A percentile compares a stretch with the other conserved stretches of the same genome.
These are phyloP conservation scores for Taenioides sp. DNA, from an alignment of 2,797 vertebrate species.

Conservation along the genomic window DNA sequence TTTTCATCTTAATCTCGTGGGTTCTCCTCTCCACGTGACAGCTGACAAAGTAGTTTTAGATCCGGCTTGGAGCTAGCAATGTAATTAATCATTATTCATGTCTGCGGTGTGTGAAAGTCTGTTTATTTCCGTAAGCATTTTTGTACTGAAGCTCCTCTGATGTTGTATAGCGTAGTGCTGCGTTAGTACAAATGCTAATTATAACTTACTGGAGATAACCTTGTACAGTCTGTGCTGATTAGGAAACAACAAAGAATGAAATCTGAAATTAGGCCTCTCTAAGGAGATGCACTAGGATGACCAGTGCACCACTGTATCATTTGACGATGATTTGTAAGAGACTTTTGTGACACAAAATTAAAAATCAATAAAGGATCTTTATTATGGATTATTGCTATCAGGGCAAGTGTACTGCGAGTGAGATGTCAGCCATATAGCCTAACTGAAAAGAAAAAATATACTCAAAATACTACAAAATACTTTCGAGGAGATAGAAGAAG, in stretches of 20 bases:
- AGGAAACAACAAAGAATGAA: constrained; percentile 6
- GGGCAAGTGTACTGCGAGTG: neutral
- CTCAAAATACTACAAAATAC: neutral
- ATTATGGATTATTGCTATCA: neutral
- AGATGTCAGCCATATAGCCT: neutral
- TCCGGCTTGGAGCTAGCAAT: neutral
- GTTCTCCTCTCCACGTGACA: neutral
- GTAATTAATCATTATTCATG: constrained; percentile 14
- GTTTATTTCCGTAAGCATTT: neutral
- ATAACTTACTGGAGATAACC: neutral
- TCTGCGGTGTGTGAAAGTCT: neutral
- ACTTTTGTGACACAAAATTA: neutral
- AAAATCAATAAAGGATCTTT: neutral
- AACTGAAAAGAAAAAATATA: neutral
- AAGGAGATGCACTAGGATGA: neutral
- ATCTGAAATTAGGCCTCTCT: neutral
- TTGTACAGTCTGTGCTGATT: neutral
- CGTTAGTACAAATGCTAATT: neutral
- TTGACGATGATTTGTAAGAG: too few relatives aligned
- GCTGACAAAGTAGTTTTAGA: constrained; percentile 16
- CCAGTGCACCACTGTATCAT: too few relatives aligned
- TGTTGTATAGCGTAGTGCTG: neutral
- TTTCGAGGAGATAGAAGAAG: neutral
- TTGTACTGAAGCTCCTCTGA: neutral
- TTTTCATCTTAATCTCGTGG: constrained; percentile 11